Conservation (phyloP, 2,888 invertebrate species). For the Pyralis farinalis region DNA sequence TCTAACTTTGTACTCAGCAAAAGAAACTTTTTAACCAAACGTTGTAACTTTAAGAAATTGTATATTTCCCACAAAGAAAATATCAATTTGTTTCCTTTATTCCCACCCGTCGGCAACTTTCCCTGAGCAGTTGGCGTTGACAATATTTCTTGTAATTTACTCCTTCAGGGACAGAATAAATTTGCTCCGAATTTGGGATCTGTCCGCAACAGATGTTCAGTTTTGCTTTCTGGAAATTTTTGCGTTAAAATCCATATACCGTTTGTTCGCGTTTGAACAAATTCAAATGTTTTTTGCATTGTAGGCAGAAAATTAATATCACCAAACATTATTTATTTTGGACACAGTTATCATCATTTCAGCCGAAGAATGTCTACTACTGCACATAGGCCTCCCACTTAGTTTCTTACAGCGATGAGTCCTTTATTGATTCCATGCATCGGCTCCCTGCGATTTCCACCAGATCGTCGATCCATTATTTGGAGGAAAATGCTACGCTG, state of each 20-base stretch:
- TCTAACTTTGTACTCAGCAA: not conserved
- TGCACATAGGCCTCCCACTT: too few species aligned
- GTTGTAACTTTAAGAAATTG: not conserved
- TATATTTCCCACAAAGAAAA: slow-evolving; percentile 27
- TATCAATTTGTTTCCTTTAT: slow-evolving; percentile 35
- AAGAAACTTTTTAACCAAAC: not conserved
- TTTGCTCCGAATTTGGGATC: slow-evolving; percentile 40
- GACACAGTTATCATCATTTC: too few species aligned
- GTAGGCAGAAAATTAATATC: too few species aligned
- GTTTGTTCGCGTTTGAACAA: slow-evolving; percentile 8
- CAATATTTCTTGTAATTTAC: slow-evolving; percentile 71
- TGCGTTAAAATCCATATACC: slow-evolving; percentile 11
- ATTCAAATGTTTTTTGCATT: too few species aligned
- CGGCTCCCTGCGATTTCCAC: too few species aligned
- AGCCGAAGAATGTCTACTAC: too few species aligned
- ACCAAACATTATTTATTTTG: too few species aligned
- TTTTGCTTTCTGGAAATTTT: slow-evolving; percentile 34
- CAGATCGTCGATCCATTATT: too few species aligned
- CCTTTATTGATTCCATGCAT: too few species aligned
- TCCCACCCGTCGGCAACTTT: slow-evolving; percentile 27
- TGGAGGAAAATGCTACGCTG: too few species aligned
- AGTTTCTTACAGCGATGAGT: too few species aligned
- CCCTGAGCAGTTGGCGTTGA: slow-evolving; percentile 48
- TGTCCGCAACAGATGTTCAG: slow-evolving; percentile 54
- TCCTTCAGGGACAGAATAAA: slow-evolving; percentile 67